Evolutionary conservation across 2,113 vertebrate genomes (phyloP).

Genomic region (Pluvianellus socialis): DNA sequence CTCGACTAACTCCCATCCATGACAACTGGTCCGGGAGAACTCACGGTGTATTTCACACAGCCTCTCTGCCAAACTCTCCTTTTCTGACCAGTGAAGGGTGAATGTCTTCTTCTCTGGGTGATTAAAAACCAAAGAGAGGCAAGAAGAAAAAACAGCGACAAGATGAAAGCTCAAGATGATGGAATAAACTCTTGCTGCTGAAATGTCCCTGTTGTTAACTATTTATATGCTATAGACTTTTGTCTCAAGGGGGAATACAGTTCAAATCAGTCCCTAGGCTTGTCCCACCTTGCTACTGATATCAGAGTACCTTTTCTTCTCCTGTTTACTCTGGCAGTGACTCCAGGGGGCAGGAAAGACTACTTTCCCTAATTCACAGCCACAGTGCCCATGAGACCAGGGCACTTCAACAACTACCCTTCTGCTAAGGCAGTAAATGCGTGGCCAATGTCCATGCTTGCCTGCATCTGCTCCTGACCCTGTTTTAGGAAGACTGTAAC

Average conservation of each 20-base stretch:
- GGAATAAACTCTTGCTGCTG: neutral
- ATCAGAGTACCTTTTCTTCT: neutral
- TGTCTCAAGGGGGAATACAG: neutral
- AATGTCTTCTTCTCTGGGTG: neutral
- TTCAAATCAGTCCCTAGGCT: neutral
- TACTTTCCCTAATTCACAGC: neutral
- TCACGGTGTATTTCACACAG: fast-evolving
- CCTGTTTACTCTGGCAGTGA: neutral
- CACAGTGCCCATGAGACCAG: neutral
- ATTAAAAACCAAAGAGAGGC: neutral
- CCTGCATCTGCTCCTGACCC: neutral
- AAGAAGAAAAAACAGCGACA: neutral
- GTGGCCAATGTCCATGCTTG: neutral
- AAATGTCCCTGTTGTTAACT: neutral
- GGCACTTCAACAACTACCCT: neutral
- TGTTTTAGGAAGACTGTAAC: neutral
- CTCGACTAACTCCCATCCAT: neutral
- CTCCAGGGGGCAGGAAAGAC: neutral
- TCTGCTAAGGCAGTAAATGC: neutral
- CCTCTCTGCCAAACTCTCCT: neutral
- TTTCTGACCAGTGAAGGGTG: neutral
- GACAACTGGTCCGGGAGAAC: neutral
- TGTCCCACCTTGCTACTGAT: neutral
- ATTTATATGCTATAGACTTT: neutral
- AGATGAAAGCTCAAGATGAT: neutral